Evolutionary conservation across 2,797 vertebrate species (phyloP), one percentile per base, ranked within the genome.

Genomic region (Cynopterus sphinx): DNA sequence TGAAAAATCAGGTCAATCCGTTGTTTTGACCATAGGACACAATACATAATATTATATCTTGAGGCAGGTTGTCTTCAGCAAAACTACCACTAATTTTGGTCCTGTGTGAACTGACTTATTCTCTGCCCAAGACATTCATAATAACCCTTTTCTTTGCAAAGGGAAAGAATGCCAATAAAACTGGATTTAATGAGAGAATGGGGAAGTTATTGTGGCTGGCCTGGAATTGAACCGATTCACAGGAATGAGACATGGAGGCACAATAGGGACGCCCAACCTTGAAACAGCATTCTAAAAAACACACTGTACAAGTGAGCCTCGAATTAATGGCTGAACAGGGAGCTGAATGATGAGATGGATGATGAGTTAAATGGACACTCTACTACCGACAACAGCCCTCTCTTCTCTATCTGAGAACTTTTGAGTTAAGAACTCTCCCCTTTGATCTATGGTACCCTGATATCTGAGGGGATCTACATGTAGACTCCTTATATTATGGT

Each of bases 101-200:
- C 28, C 53, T 79, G 31, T 21, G 51, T 59, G 43, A 41, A 85
- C 41, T 39, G 70, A 87, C n/a, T 57, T 33, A 36, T 9, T 31
- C 28, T 74, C 10, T 85, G 21, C 26, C 49, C 13, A 4, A 7
- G 6, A 22, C 0, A 1, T 24, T 70, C 79, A 77, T 17, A 90
- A 87, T 11, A 86, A 43, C 24, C 1, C 16, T 83, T 78, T 92
- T 57, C 77, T 93, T 82, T 79, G 63, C 22, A 75, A 95, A 83
- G 22, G 15, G 84, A 74, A 96, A 78, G 57, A 86, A 93, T 53
- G 36, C 16, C 71, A 63, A 46, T 85, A 79, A 83, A 94, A 93
- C n/a, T 46, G 49, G 28, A 87, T 83, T 94, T 85, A 74, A 61
- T 4, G 19, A 92, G 5, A 46, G 53, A 91, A 65, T 10, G 46